Base-by-base conservation (phyloP, 2,113 vertebrate species). In the Solea solea region DNA sequence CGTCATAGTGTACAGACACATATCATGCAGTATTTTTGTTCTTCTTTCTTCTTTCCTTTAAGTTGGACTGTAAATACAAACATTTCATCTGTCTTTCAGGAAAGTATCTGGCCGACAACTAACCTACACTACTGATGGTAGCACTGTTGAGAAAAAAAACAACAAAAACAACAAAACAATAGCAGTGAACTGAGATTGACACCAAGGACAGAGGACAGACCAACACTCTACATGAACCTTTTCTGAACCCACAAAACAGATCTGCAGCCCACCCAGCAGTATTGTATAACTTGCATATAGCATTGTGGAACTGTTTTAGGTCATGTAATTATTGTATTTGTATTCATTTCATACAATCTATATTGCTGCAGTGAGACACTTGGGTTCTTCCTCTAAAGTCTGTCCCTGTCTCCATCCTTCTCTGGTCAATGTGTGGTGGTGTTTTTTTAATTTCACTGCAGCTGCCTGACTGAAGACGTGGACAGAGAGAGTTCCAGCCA, bases 91-190 rank as follows among this genome's bases (percentile, higher is more conserved):
- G 0, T 88, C 84, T 92, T 94, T 55, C 62, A 99, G 97, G 97
- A 90, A 99, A 99, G 85, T 99, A 98, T 85, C 91, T 98, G 94
- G 97, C 96, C 0, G 98, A 99, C 92, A 97, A 97, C 91, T 99
- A 94, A 95, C 64, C 70, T 21, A 11, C 44, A 50, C 76, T 71
- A 58, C 78, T 71, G 78, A 85, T 64, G 84, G 61, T 65, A 69
- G 42, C 79, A 59, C 80, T 89, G 89, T 76, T 74, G 69, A 10
- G 14, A 12, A 48, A 48, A 13, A 9, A 45, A 45, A 34, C 28
- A n/a, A 42, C 5, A 45, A 45, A 45, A 45, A 46, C 10, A 85
- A 74, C 74, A 69, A 64, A 78, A 60, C 51, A 40, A 66, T 60
- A 11, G 48, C 76, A 78, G 64, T 67, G 82, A 69, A 80, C 73